Conservation (phyloP, 2,113 vertebrate species). For the Pollimyrus isidori region DNA sequence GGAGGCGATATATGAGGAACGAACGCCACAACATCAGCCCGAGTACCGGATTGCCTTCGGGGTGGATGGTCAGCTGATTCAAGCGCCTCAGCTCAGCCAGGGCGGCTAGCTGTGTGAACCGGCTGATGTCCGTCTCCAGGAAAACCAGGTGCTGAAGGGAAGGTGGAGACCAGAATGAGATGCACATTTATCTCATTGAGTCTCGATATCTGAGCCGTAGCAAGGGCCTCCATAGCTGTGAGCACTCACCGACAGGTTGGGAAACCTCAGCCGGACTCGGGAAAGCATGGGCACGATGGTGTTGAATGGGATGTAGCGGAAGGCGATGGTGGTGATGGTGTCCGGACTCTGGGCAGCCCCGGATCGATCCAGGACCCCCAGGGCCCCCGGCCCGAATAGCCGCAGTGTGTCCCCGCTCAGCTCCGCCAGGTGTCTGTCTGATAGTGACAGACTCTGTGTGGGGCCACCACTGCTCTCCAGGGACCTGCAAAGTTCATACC, state of each 20-base stretch:
- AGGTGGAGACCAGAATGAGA: neutral
- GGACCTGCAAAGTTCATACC: conserved; percentile 56
- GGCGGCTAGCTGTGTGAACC: conserved; percentile 79
- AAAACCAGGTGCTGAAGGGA: conserved; percentile 83
- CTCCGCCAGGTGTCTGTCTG: conserved; percentile 86
- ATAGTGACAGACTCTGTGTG: conserved; percentile 75
- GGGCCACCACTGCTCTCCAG: conserved; percentile 65
- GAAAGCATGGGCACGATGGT: conserved; percentile 80
- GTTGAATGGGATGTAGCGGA: conserved; percentile 88
- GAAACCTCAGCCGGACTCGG: conserved; percentile 84
- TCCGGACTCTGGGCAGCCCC: conserved; percentile 85
- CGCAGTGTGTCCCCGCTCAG: conserved; percentile 84
- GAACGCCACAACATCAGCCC: conserved; percentile 80
- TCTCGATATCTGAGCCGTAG: neutral
- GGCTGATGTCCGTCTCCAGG: conserved; percentile 78
- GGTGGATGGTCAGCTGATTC: conserved; percentile 84
- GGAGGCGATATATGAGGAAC: conserved; percentile 86
- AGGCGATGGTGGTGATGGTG: conserved; percentile 73
- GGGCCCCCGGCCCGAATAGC: conserved; percentile 82
- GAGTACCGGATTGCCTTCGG: conserved; percentile 83
- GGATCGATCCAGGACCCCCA: conserved; percentile 85
- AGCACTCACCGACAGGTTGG: conserved; percentile 74
- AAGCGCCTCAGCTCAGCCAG: conserved; percentile 79
- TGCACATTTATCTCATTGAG: neutral
- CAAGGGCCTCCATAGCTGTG: neutral